Evolutionary conservation across 2,888 invertebrate genomes (phyloP), one percentile per base, ranked within the genome.

Genomic region (Scaptomyza polygonia): DNA sequence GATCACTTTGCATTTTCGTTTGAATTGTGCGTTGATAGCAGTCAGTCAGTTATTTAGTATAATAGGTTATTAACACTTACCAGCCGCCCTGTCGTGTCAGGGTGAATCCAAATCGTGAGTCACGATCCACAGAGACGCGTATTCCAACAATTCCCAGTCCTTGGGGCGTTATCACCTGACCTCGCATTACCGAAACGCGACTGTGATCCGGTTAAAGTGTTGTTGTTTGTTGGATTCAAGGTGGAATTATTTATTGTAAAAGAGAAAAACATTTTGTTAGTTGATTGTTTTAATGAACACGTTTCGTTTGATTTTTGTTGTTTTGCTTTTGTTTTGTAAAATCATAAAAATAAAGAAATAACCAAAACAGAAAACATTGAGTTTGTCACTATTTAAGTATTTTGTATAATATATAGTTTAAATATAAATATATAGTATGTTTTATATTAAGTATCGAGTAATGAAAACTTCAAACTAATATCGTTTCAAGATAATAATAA

Each of bases 111-210:
- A 98, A 97, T 83, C 97, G 94, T 48, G 98, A 96, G 92, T 98
- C 97, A 74, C 95, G 94, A 93, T 97, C 97, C 88, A 99, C 98
- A 72, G 97, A 97, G 64, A 99, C 98, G 81, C 99, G 94, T 91
- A 99, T 98, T 90, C 99, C 99, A 91, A 98, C 96, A 93, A 99
- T 96, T 80, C 99, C 98, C 81, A 98, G 95, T 75, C 98, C 98
- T 93, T 98, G 98, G 67, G 96, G 95, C 70, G 97, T 96, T 82
- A 98, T 95, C 90, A 99, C 98, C 93, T 97, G 97, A 82, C 99
- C 99, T 90, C 99, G 95, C 95, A 99, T 98, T 92, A 99, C 99
- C 90, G 99, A 98, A 89, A 98, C 99, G 92, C 99, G 97, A 93
- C 99, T 99, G 95, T 57, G 40, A 42, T 14, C 12, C 16, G 43